Base-by-base conservation (phyloP, 2,797 vertebrate genomes). In the Dicrostonyx torquatus region DNA sequence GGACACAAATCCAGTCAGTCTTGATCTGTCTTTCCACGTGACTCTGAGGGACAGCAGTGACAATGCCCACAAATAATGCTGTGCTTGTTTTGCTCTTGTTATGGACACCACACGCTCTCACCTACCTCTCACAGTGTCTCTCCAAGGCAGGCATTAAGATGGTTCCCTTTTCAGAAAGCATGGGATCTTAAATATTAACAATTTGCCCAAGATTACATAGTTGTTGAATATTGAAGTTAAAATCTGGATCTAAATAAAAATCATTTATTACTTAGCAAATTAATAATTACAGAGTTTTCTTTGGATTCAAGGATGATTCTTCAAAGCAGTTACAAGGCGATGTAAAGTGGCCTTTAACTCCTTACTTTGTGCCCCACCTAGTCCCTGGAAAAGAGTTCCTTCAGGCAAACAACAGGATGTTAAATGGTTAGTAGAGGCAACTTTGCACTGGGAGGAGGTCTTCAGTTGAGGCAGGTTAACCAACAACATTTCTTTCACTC, bases 171-270 rank as follows among this genome's bases (percentile, higher is more conserved):
- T 55, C 55, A 50, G 93, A 87, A 50, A 73, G 31, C 26, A 73
- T 12, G 12, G 34, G 48, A 1, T 80, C 40, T 10, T 87, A 92
- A 87, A 5, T 85, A 68, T 85, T n/a, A 85, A 10, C 87, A 79
- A 40, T 26, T 97, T 85, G 34, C 24, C 48, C 5, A 72, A 68
- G 20, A 5, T 89, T 91, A 76, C 12, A 26, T 31, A 77, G 24
- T 55, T 50, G 75, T 4, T 37, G 80, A 79, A 83, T 29, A n/a
- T 15, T 75, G 68, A 12, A 83, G 22, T 37, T 68, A 82, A 79
- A 53, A 70, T 82, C 82, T 85, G n/a, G 76, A 88, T 70, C 45
- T n/a, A 89, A 87, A 76, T 75, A 64, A 87, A 93, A 77, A 72
- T 68, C 10, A 22, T 58, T 85, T 79, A 50, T 84, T 12, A 62